Conservation (phyloP, 2,888 invertebrate species). For the Acronicta aceris region DNA sequence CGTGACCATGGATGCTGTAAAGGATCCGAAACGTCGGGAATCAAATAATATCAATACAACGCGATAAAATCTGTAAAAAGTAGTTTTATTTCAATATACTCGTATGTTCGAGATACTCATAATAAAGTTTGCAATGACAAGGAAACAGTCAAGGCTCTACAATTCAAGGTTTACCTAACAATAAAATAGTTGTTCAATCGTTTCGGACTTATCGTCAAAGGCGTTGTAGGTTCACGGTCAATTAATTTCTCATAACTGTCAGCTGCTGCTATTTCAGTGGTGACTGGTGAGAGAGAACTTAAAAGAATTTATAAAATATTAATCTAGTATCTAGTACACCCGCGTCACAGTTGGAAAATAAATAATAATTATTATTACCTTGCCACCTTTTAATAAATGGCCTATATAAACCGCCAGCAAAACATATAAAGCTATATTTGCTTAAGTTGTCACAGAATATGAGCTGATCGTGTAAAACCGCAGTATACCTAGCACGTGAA, state of each 20-base stretch:
- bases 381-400: too few relatives aligned
- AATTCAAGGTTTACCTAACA: constrained; percentile 58
- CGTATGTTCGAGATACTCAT: constrained; percentile 5
- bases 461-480: constrained; percentile 17
- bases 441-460: background rate
- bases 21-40: too few relatives aligned
- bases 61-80: too few relatives aligned
- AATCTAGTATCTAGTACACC: too few relatives aligned
- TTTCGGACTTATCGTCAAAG: constrained; percentile 57
- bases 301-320: background rate
- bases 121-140: constrained; percentile 40
- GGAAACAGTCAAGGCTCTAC: constrained; percentile 52
- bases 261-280: constrained; percentile 19
- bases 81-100: too few relatives aligned
- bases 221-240: constrained; percentile 63
- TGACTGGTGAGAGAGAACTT: too few relatives aligned
- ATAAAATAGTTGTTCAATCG: constrained; percentile 58
- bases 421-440: too few relatives aligned
- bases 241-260: constrained; percentile 51
- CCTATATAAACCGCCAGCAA: too few relatives aligned
- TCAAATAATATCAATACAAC: too few relatives aligned
- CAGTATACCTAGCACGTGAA: constrained; percentile 25
- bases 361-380: too few relatives aligned
- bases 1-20: too few relatives aligned
- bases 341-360: too few relatives aligned